Evolutionary conservation across 2,888 invertebrate genomes (phyloP), one percentile per base, ranked within the genome.

Genomic region (Cynaeus angustus): DNA sequence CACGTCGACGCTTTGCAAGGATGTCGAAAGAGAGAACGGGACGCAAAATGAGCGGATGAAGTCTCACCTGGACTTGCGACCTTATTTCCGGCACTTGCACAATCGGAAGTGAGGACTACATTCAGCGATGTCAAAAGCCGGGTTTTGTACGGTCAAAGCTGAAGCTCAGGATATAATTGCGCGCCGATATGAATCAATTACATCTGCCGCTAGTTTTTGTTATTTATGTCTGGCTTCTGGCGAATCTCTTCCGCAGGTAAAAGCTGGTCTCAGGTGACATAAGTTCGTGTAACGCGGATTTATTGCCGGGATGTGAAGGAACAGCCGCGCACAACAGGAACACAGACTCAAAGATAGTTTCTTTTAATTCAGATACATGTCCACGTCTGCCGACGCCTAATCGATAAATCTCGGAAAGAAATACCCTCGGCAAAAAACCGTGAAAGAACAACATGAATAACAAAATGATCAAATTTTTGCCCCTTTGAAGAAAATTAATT

Each of bases 81-180:
- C 77, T 79, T 78, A 78, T 79, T 79, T 78, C 79, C 77, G 77
- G 74, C 76, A 76, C 76, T 76, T 75, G 74, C 73, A 75, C 75
- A 79, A 77, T 77, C 78, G 77, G 78, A 78, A 77, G 73, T 73
- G 71, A 77, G 74, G 71, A 74, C 75, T 77, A 71, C 73, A 77
- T 76, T 76, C 74, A 77, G 72, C 61, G 52, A 66, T 71, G 62
- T 66, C 58, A 72, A 72, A 72, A 53, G 62, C 66, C 46, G 21
- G 21, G 28, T 56, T 62, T 66, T 69, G 41, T 45, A 21, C 48
- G 62, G 52, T 37, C 41, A n/a, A 30, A 12, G 62, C 62, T 12
- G 21, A 10, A 50, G 16, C 61, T n/a, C 21, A 4, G n/a, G 9
- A 5, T 10, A 21, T 67, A 67, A 67, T 67, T 67, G 58, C 45